A percentile compares a stretch with the other conserved stretches of the same genome.
Evolutionary conservation across 2,113 vertebrate species (phyloP).

Genomic region (Boulengeromyrus knoepffleri): DNA sequence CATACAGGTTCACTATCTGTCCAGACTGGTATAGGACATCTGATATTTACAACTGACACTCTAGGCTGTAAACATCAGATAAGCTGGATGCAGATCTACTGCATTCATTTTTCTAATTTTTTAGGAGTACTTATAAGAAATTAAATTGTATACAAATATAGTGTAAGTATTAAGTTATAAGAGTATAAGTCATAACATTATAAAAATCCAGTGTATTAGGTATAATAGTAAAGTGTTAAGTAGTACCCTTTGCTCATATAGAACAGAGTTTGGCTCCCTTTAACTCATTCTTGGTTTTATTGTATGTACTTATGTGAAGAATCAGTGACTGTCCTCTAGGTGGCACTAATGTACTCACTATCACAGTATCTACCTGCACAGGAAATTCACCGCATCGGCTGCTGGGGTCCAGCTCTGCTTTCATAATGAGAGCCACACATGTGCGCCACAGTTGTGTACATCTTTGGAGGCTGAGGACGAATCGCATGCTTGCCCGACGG

Average conservation of each 20-base stretch:
- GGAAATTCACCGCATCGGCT: neutral
- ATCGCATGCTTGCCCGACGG: neutral
- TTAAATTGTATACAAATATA: neutral
- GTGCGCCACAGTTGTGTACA: neutral
- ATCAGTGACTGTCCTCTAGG: neutral
- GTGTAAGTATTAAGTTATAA: neutral
- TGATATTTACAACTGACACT: neutral
- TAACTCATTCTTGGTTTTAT: neutral
- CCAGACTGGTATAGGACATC: neutral
- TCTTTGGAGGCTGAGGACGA: neutral
- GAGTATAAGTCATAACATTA: neutral
- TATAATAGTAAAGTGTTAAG: neutral
- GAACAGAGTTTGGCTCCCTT: neutral
- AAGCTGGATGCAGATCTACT: neutral
- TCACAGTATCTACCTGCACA: neutral
- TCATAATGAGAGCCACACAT: neutral
- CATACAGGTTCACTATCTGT: neutral
- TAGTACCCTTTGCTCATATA: neutral
- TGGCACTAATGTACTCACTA: conserved; percentile 2
- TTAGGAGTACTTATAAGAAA: neutral
- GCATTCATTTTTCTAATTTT: neutral
- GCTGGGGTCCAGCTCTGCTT: neutral
- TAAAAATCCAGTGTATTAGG: neutral
- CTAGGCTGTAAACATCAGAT: neutral
- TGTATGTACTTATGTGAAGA: neutral